Evolutionary conservation across 2,113 vertebrate genomes (phyloP).

Genomic region (Macaca mulatta): DNA sequence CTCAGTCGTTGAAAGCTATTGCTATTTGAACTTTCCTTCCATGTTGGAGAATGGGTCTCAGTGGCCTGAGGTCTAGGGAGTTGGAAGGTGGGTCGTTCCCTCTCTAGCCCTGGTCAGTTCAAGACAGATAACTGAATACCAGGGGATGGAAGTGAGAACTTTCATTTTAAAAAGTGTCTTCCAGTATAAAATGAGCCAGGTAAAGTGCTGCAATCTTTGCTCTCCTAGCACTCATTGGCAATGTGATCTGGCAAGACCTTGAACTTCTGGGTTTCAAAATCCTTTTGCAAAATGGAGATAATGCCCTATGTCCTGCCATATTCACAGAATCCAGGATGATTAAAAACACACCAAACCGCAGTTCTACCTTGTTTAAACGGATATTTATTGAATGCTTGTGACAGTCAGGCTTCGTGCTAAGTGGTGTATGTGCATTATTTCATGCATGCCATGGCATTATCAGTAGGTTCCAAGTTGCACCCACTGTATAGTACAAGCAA

Average conservation of each 20-base stretch:
- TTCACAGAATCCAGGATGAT: background rate
- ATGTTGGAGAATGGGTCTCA: background rate
- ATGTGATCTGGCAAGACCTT: background rate
- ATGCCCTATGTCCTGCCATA: background rate
- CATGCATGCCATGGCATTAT: rapidly evolving
- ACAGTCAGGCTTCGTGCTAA: background rate
- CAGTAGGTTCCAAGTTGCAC: background rate
- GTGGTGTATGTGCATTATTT: rapidly evolving
- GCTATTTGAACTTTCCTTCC: background rate
- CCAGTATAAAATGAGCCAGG: background rate
- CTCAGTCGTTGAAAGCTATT: background rate
- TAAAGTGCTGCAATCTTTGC: background rate
- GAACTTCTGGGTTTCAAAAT: background rate
- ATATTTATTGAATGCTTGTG: background rate
- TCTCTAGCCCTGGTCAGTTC: background rate
- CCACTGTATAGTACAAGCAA: background rate
- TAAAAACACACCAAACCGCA: background rate
- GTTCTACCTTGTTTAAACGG: background rate
- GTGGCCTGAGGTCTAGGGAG: background rate
- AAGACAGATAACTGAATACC: background rate
- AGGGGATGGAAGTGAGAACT: background rate
- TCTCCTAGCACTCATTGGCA: background rate
- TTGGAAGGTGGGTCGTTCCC: background rate
- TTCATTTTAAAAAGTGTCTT: background rate
- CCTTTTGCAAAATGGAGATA: background rate